Evolutionary conservation across 2,113 vertebrate species (phyloP), one percentile per base, ranked within the genome.

Genomic region (Ginglymostoma cirratum): DNA sequence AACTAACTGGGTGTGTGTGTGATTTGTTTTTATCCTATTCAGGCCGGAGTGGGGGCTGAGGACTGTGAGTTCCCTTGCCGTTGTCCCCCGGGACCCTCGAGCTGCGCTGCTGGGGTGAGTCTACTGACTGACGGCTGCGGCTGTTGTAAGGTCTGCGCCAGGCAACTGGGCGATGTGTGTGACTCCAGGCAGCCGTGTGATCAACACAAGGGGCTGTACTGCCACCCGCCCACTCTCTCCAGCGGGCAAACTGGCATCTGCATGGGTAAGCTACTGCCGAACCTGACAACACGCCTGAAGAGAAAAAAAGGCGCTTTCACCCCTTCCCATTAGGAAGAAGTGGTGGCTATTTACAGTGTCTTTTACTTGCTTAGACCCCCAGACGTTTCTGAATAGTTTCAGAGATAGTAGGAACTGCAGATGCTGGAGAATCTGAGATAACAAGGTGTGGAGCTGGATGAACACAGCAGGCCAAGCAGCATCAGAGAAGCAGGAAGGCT

Each of bases 81-180:
- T 86, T 98, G 98, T 96, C 96, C 98, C 14, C 92, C 96, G 0
- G 97, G 97, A 65, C 38, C 96, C 0, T 97, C 96, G 42, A 96
- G 96, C 76, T 98, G 98, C 85, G 97, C 97, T 0, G 69, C 96
- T 0, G 98, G 98, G 83, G 98, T 97, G 96, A 98, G 98, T 96
- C 97, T 97, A 0, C 96, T 98, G 23, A 96, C 97, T 97, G 98
- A 98, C 24, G 97, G 96, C 96, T 98, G 98, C n/a, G 98, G 98
- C 10, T 98, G 98, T 97, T 98, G 98, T 96, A 98, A 97, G 95
- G 98, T 98, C 96, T 98, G 98, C 69, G 97, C 98, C 96, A 83
- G 78, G 96, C 98, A 98, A 97, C 96, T 97, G 0, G 98, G 97
- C 0, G 98, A 98, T 96, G 97, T 97, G 94, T 98, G 98, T n/a